Evolutionary conservation across 2,888 invertebrate genomes (phyloP).

Genomic region (Drosophila anomelani): DNA sequence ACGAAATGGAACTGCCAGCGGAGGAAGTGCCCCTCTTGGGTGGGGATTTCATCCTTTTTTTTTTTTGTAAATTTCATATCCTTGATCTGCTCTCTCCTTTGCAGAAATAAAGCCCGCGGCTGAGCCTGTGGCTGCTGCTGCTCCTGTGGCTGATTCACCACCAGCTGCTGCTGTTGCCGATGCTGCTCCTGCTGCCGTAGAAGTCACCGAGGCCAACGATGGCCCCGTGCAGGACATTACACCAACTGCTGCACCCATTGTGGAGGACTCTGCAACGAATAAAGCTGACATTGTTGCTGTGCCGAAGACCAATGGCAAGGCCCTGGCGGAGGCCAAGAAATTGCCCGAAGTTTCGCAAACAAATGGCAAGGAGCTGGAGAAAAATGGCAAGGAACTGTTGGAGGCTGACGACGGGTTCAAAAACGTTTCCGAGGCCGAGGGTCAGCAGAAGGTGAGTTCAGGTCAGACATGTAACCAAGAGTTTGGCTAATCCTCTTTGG

Average conservation of each 20-base stretch:
- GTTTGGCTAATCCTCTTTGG: not conserved
- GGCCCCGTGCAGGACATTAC: not conserved
- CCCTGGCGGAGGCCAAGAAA: conserved; percentile 39
- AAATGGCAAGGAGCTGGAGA: conserved; percentile 32
- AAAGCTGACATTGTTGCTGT: not conserved
- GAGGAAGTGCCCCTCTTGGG: conserved; percentile 69
- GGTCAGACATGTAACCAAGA: too few relatives aligned
- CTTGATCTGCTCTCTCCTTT: conserved; percentile 7
- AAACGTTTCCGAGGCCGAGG: conserved; percentile 76
- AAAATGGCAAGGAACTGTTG: conserved; percentile 51
- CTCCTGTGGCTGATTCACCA: conserved; percentile 27
- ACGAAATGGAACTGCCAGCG: conserved; percentile 49
- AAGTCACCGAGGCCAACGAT: not conserved
- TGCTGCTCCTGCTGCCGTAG: not conserved
- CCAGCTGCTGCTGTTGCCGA: not conserved
- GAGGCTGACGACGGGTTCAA: conserved; percentile 36
- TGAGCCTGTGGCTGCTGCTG: conserved; percentile 16
- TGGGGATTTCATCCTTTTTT: conserved; percentile 13
- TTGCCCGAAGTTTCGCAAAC: conserved; percentile 17
- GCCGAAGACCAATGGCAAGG: conserved; percentile 42
- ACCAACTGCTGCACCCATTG: conserved; percentile 30
- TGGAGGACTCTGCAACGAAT: conserved; percentile 5
- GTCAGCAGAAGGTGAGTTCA: conserved; percentile 76
- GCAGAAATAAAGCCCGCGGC: conserved; percentile 59
- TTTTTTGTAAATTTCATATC: accelerated